Evolutionary conservation across 1,140 invertebrate species (phyloP), one percentile per base, ranked within the genome.

Genomic region (Cotesia typhae): DNA sequence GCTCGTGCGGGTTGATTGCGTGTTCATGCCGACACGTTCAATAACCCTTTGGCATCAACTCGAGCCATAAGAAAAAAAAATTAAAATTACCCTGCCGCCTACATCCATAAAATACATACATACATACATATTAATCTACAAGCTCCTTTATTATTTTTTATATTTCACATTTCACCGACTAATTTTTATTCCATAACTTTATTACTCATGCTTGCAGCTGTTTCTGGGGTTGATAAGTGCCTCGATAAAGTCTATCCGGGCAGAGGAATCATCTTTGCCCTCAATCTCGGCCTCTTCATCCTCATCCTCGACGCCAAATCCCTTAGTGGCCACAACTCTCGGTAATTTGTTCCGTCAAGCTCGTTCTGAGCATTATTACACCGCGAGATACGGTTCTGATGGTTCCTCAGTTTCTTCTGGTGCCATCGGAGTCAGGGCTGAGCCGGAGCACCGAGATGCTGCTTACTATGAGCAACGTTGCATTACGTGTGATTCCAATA

Each of bases 391-490:
- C 74, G 76, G 70, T 47, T 73, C 77, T 67, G 82, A 80, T 72
- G 79, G 76, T 76, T 76, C 71, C 59, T 74, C 78, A 38, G 73
- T 78, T 76, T 77, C 77, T 74, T 81, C 80, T 65, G 74, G 76
- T 74, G 74, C 79, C 67, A 78, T 81, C 71, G 74, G 74, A 37
- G 53, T 74, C 75, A 78, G 81, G 71, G 76, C 76, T 57, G 80
- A 81, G 17, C 77, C 79, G 5, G 82, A 83, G 64, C 81, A 81
- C 37, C 76, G 83, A 20, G 83, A 84, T 72, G 78, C 80, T 37
- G 80, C 82, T 55, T 84, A 84, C 74, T 84, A 80, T 70, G 81
- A 84, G 76, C 81, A 80, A 70, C 79, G 83, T 55, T 84, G 83
- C 73, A 83, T 84, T 75, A 84, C 83, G 72, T 84, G 83, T 66